A percentile compares a stretch with the other conserved stretches of the same genome.
Conservation (phyloP, 2,888 invertebrate genomes). For the Dicroscelio sp. region DNA sequence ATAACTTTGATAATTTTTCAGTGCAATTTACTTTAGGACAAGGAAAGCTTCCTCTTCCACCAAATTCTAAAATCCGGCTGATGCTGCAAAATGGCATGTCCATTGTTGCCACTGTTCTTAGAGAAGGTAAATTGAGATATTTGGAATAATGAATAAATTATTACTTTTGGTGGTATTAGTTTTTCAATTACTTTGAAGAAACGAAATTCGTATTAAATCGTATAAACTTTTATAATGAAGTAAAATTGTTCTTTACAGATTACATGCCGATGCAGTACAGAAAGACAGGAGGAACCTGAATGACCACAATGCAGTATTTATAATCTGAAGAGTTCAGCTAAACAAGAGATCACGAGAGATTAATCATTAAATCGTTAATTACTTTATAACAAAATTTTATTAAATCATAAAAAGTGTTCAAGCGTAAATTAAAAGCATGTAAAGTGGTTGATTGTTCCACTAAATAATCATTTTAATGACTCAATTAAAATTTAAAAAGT, state of each 20-base stretch:
- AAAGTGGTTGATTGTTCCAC: too few relatives aligned
- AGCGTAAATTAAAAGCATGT: too few relatives aligned
- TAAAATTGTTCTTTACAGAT: background rate
- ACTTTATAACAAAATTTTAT: too few relatives aligned
- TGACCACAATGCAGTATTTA: background rate
- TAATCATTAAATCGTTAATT: too few relatives aligned
- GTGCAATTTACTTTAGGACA: background rate
- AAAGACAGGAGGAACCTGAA: background rate
- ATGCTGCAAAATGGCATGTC: background rate
- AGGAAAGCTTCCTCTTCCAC: background rate
- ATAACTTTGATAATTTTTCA: background rate
- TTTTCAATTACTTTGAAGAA: too few relatives aligned
- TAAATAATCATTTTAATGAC: too few relatives aligned
- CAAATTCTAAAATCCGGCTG: background rate
- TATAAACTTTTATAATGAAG: background rate
- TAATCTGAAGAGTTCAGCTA: too few relatives aligned
- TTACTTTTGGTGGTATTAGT: background rate
- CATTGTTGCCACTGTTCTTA: conserved; percentile 4
- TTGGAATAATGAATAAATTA: background rate
- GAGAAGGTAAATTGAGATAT: background rate
- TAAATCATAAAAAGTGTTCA: too few relatives aligned
- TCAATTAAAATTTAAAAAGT: too few relatives aligned
- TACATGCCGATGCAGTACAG: conserved; percentile 1
- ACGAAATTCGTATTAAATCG: too few relatives aligned
- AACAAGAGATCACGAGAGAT: too few relatives aligned